These are phyloP conservation scores for Pachymerium ferrugineum DNA, from an alignment of 2,888 invertebrate genomes.

Conservation along the genomic window DNA sequence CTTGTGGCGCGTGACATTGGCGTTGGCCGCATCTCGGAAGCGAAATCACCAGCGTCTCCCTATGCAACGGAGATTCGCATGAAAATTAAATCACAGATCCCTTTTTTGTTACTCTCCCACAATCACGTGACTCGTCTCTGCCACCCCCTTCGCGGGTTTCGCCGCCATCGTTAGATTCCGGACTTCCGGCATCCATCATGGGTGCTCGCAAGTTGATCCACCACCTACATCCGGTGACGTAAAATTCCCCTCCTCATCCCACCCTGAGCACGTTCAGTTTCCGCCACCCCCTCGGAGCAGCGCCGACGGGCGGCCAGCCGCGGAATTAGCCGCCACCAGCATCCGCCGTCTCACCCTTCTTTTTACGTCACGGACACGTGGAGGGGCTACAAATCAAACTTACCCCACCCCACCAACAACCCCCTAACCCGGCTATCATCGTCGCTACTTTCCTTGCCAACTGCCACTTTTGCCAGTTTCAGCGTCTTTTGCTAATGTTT, in stretches of 20 bases:
- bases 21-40: conserved; percentile 12
- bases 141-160: background rate
- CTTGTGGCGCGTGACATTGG: conserved; percentile 31
- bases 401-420: background rate
- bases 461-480: too few species aligned
- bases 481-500: too few species aligned
- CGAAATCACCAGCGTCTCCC: background rate
- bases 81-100: conserved; percentile 30
- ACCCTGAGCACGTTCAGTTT: background rate
- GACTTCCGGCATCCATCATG: conserved; percentile 37
- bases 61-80: conserved; percentile 29
- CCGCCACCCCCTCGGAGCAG: conserved; percentile 1
- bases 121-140: conserved; percentile 4
- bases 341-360: conserved; percentile 25
- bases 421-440: background rate
- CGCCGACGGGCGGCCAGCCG: conserved; percentile 11
- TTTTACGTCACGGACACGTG: background rate
- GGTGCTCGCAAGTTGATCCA: conserved; percentile 31
- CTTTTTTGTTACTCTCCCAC: background rate
- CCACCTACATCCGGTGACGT: conserved; percentile 35
- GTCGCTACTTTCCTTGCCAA: background rate
- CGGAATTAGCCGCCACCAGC: conserved; percentile 32
- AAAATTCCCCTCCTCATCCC: background rate
- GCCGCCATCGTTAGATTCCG: conserved; percentile 34
- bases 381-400: conserved; percentile 5